These are phyloP conservation scores for Distichodus sexfasciatus DNA, from an alignment of 2,797 vertebrate species.

Conservation along the genomic window DNA sequence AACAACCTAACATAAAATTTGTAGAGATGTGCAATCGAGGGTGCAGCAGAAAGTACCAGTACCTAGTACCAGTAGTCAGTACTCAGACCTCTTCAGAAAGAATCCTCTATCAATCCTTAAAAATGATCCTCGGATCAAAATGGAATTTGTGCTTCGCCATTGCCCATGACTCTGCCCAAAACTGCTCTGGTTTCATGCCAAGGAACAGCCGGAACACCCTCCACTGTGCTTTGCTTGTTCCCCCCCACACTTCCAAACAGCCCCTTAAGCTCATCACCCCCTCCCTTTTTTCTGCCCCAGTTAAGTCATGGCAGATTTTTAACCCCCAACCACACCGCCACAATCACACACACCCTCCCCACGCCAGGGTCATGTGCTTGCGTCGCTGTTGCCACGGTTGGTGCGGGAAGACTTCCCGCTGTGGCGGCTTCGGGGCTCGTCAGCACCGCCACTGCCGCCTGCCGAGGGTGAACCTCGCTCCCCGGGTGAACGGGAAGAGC, in stretches of 20 bases:
- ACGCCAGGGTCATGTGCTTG: constrained; percentile 57
- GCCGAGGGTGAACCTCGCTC: constrained; percentile 18
- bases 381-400: constrained; percentile 74
- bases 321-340: constrained; percentile 65
- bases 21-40: too few species aligned
- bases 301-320: constrained; percentile 66
- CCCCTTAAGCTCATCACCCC: constrained; percentile 1
- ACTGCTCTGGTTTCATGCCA: too few species aligned
- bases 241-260: not conserved
- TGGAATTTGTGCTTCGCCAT: too few species aligned
- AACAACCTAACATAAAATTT: too few species aligned
- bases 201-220: too few species aligned
- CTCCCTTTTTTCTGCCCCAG: constrained; percentile 67
- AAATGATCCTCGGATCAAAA: too few species aligned
- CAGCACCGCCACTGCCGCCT: constrained; percentile 40
- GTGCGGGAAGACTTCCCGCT: constrained; percentile 66
- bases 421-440: constrained; percentile 8
- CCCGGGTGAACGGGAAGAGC: constrained; percentile 7
- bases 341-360: constrained; percentile 22
- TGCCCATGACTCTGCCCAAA: too few species aligned
- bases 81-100: too few species aligned
- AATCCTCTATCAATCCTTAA: too few species aligned
- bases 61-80: too few species aligned
- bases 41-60: too few species aligned
- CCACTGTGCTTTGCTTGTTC: too few species aligned